Conservation (phyloP, 2,888 invertebrate species). For the Matsumyia berberina region DNA sequence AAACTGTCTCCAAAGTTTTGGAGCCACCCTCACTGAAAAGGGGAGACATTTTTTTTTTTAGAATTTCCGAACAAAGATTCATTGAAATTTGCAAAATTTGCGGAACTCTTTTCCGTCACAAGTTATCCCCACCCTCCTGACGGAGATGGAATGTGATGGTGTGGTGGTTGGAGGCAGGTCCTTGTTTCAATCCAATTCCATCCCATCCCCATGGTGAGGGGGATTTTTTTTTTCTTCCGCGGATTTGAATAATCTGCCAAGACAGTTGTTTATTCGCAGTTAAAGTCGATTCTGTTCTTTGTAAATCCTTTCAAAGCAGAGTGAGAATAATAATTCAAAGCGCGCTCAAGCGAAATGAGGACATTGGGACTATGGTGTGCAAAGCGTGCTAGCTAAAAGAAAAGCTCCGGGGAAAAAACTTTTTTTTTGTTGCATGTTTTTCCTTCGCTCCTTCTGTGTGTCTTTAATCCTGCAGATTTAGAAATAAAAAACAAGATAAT, state of each 20-base stretch:
- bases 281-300: slow-evolving; percentile 46
- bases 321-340: slow-evolving; percentile 49
- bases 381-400: slow-evolving; percentile 10
- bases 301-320: slow-evolving; percentile 43
- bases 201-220: background rate
- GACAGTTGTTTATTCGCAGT: slow-evolving; percentile 67
- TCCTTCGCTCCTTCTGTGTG: background rate
- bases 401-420: slow-evolving; percentile 34
- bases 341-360: slow-evolving; percentile 57
- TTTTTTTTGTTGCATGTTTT: slow-evolving; percentile 6
- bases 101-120: slow-evolving; percentile 18
- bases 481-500: slow-evolving; percentile 49
- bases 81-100: slow-evolving; percentile 34
- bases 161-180: background rate
- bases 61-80: slow-evolving; percentile 45
- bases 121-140: background rate
- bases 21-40: background rate
- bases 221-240: background rate
- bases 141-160: background rate
- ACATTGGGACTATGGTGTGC: slow-evolving; percentile 50
- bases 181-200: slow-evolving; percentile 46
- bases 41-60: slow-evolving; percentile 8
- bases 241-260: slow-evolving; percentile 68
- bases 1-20: slow-evolving; percentile 16
- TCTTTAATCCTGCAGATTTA: slow-evolving; percentile 38